Base-by-base conservation (phyloP, 2,797 vertebrate genomes). In the Loriculus beryllinus region DNA sequence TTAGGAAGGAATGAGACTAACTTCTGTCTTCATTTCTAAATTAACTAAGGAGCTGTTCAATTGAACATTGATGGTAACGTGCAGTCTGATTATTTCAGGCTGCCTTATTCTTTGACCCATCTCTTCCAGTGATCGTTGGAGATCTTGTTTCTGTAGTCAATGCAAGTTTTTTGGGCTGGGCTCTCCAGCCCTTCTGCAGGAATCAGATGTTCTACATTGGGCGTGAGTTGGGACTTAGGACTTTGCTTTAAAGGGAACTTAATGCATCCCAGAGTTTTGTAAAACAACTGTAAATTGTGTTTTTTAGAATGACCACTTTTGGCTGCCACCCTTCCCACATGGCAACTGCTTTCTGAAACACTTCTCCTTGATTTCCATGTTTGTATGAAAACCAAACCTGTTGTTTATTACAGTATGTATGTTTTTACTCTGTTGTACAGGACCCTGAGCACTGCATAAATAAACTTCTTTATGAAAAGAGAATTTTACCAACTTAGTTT, bases 391-490 rank as follows among this genome's bases (percentile, higher is more conserved):
- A 47, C 8, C 56, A 71, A 23, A 93, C 21, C 71, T 80, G 59
- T 82, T 62, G 86, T 93, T 93, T 95, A 25, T 92, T 81, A 78
- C 87, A 75, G 47, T 54, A 7, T 77, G 48, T 89, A 78, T 91
- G 79, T 94, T 96, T 97, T 94, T 95, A 96, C 85, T 93, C 76
- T 86, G 72, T 82, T 95, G 93, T 94, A 86, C 89, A 90, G 96
- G 94, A 91, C 65, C 91, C 79, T 67, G 76, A 96, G 82, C 85
- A 83, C 89, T 96, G 79, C 93, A 70, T 56, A 96, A 96, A 97
- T 97, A 97, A 97, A 97, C 65, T 96, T 95, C 93, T 93, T 94
- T 94, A 88, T 3, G 62, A 89, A 94, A 96, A 90, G 82, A 94
- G 43, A 76, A 28, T 83, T 95, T 93, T 83, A 75, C 80, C 49